These are phyloP conservation scores for Candidula unifasciata DNA, from an alignment of 2,888 invertebrate genomes.

Conservation along the genomic window DNA sequence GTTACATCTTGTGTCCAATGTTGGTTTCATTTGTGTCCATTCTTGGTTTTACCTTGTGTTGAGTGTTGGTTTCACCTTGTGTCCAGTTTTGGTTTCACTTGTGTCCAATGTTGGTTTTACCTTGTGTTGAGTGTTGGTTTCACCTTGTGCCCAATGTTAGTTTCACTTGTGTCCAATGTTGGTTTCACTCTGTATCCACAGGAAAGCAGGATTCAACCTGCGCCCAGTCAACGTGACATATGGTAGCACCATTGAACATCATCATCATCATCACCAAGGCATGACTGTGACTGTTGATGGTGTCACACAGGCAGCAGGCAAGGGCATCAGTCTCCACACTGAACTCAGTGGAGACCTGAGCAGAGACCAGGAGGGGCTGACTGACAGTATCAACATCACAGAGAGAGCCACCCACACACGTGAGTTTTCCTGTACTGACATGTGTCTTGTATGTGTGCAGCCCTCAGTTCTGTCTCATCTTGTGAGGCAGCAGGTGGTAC, in stretches of 20 bases:
- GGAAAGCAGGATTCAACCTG: slow-evolving; percentile 69
- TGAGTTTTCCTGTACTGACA: slow-evolving; percentile 56
- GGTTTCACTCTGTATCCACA: slow-evolving; percentile 1
- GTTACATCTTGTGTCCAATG: too few relatives aligned
- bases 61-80: too few relatives aligned
- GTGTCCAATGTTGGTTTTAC: neutral
- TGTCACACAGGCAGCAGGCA: slow-evolving; percentile 72
- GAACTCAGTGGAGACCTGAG: slow-evolving; percentile 72
- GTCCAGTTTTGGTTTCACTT: neutral
- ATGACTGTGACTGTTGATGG: slow-evolving; percentile 74
- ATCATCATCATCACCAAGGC: slow-evolving; percentile 36
- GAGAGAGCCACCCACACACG: slow-evolving; percentile 71
- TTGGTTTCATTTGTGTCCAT: too few relatives aligned
- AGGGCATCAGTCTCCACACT: slow-evolving; percentile 74
- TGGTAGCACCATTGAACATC: slow-evolving; percentile 68
- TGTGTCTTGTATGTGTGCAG: neutral
- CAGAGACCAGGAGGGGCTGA: slow-evolving; percentile 72
- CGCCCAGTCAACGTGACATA: slow-evolving; percentile 68
- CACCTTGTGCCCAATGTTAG: slow-evolving; percentile 54
- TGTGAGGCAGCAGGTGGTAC: neutral
- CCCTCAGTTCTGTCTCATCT: neutral
- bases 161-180: neutral
- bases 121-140: too few relatives aligned
- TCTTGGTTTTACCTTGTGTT: too few relatives aligned
- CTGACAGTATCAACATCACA: slow-evolving; percentile 68